phyloP scores from a whole-genome alignment of 1,140 invertebrate genomes.

The Galleria mellonella region DNA sequence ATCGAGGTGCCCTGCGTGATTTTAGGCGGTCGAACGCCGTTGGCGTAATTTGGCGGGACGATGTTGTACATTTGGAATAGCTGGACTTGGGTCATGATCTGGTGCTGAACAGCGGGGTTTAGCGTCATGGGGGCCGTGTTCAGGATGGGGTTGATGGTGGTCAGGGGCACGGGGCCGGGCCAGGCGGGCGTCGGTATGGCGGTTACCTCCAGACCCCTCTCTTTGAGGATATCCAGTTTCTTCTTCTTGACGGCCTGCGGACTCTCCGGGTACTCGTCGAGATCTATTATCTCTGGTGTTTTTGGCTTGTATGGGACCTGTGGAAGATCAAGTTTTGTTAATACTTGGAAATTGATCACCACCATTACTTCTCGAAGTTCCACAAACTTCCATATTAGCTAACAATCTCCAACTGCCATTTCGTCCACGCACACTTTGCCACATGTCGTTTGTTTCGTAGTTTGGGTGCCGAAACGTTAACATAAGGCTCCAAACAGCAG shows the following conservation, averaged over 20 bases:
- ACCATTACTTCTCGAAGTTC: no score
- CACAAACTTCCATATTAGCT: no score
- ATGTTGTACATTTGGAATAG: slow-evolving; percentile 73
- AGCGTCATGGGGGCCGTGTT: slow-evolving; percentile 31
- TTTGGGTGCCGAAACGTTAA: no score
- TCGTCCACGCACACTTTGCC: no score
- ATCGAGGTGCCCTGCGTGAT: slow-evolving; percentile 80
- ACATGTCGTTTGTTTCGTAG: no score
- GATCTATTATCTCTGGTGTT: slow-evolving; percentile 79
- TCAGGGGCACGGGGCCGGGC: slow-evolving; percentile 23
- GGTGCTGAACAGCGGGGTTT: slow-evolving; percentile 64
- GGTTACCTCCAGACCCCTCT: slow-evolving; percentile 83
- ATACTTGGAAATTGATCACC: no score
- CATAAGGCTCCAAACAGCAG: no score
- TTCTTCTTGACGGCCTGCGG: slow-evolving; percentile 77
- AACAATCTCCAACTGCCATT: no score
- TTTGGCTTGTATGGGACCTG: slow-evolving; percentile 74
- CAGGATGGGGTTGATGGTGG: slow-evolving; percentile 22
- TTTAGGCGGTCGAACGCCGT: slow-evolving; percentile 69
- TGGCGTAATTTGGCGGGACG: slow-evolving; percentile 33
- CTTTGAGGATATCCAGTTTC: slow-evolving; percentile 83
- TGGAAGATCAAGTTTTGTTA: neutral
- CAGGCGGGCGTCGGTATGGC: slow-evolving; percentile 66
- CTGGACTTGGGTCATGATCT: slow-evolving; percentile 70
- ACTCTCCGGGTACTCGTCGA: slow-evolving; percentile 73